Evolutionary conservation across 1,140 invertebrate species (phyloP).

Genomic region (Berghia stephanieae): DNA sequence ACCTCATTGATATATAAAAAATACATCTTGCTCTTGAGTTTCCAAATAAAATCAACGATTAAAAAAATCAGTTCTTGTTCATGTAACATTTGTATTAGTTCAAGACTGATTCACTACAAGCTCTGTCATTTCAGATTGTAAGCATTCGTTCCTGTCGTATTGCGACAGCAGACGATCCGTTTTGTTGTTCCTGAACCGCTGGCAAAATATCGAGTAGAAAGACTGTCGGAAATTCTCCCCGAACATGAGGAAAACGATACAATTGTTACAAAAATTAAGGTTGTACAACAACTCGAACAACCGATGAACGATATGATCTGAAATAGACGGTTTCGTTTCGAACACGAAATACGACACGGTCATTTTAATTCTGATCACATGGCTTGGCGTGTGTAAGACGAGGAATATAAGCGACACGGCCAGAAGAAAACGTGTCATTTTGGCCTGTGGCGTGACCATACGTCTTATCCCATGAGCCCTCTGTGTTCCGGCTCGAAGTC

Average conservation of each 20-base stretch:
- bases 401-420: constrained; percentile 83
- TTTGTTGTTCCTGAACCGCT: too few species aligned
- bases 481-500: constrained; percentile 61
- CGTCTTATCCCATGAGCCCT: constrained; percentile 24
- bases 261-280: constrained; percentile 85
- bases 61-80: too few species aligned
- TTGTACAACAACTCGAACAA: constrained; percentile 75
- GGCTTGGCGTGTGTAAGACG: constrained; percentile 77
- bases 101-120: too few species aligned
- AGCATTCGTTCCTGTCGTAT: too few species aligned
- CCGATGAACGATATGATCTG: constrained; percentile 69
- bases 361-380: constrained; percentile 59
- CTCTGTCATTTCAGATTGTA: too few species aligned
- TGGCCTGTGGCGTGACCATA: constrained; percentile 11
- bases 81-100: too few species aligned
- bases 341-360: constrained; percentile 41
- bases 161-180: too few species aligned
- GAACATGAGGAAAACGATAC: constrained; percentile 76
- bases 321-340: too few species aligned
- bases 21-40: too few species aligned
- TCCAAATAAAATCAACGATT: too few species aligned
- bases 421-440: constrained; percentile 68
- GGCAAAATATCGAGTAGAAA: too few species aligned
- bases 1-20: too few species aligned
- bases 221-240: constrained; percentile 52